phyloP scores from a whole-genome alignment of 2,113 vertebrate species.

The Tamias sibiricus region DNA sequence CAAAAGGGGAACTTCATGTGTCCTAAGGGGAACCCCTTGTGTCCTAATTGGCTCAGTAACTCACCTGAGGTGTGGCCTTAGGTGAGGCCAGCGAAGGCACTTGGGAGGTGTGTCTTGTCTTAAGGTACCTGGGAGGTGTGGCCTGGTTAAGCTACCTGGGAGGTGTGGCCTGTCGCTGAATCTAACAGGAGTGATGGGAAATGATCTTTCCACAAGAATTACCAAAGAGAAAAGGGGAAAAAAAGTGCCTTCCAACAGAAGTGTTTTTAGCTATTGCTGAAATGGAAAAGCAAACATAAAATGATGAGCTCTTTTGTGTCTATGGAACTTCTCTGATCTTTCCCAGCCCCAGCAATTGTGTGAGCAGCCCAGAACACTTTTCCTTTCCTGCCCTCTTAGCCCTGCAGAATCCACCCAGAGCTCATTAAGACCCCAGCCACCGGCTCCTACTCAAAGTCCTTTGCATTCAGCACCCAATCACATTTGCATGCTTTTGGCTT shows the following conservation, averaged over 20 bases:
- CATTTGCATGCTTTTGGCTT: slow-evolving; percentile 78
- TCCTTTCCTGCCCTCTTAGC: background rate
- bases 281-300: background rate
- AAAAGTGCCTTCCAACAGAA: background rate
- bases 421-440: slow-evolving; percentile 35
- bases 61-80: no score
- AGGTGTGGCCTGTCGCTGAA: no score
- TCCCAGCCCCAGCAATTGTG: background rate
- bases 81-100: no score
- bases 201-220: background rate
- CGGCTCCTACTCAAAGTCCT: slow-evolving; percentile 33
- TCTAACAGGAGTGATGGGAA: background rate
- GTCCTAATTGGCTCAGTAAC: no score
- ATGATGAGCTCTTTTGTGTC: background rate
- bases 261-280: background rate
- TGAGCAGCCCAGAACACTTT: background rate
- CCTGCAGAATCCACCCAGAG: background rate
- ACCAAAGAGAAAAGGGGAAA: background rate
- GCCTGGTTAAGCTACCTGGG: no score
- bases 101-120: no score
- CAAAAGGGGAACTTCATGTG: no score
- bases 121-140: no score
- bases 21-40: no score
- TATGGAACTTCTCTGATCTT: background rate
- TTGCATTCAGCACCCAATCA: slow-evolving; percentile 81